These are phyloP conservation scores for Cheiracanthium punctorium DNA, from an alignment of 2,888 invertebrate species.

Conservation along the genomic window DNA sequence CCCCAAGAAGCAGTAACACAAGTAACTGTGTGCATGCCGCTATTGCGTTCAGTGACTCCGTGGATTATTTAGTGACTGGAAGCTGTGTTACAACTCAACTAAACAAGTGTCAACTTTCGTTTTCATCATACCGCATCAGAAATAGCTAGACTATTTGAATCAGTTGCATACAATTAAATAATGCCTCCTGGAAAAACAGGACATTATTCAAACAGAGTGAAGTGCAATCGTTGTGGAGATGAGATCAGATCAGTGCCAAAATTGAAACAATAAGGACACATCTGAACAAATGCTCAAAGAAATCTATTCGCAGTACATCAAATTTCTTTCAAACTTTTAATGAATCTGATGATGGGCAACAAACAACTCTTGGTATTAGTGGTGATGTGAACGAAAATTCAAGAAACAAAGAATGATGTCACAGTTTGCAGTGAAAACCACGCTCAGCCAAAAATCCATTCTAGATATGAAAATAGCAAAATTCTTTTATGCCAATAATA, in stretches of 20 bases:
- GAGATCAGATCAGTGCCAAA: neutral
- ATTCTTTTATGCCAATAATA: conserved; percentile 11
- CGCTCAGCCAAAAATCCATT: neutral
- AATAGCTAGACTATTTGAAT: no score
- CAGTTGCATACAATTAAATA: no score
- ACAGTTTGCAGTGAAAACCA: neutral
- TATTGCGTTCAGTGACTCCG: no score
- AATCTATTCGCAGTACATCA: neutral
- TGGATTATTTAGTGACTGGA: no score
- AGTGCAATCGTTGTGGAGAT: neutral
- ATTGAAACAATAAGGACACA: neutral
- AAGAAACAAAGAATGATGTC: neutral
- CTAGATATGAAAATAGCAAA: conserved; percentile 3
- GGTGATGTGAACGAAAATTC: neutral
- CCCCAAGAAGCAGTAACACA: no score
- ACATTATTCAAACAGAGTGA: no score
- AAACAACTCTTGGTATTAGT: neutral
- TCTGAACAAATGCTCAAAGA: neutral
- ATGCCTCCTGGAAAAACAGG: no score
- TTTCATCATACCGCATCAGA: no score
- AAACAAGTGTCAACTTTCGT: no score
- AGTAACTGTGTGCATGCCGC: no score
- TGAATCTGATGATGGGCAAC: neutral
- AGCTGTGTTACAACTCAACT: no score
- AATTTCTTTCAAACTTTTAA: neutral